Evolutionary conservation across 2,888 invertebrate species (phyloP).

Genomic region (Pherbina coryleti): DNA sequence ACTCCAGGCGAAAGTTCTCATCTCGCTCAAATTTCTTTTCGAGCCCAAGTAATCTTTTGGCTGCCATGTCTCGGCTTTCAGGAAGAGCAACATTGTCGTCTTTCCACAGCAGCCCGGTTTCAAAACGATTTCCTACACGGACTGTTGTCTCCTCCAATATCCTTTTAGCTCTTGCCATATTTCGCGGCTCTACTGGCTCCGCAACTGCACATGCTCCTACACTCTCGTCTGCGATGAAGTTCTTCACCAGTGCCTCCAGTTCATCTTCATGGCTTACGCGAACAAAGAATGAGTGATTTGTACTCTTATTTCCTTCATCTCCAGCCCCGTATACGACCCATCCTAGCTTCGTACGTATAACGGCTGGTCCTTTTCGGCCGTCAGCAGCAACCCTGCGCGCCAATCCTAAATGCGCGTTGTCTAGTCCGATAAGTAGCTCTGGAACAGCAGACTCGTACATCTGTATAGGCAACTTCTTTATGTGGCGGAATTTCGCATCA

Average conservation of each 20-base stretch:
- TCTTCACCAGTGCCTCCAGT: conserved; percentile 18
- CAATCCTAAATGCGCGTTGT: no score
- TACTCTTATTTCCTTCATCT: background rate
- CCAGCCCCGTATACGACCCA: no score
- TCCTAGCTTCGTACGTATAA: no score
- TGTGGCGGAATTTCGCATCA: no score
- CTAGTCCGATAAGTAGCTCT: no score
- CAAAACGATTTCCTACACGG: background rate
- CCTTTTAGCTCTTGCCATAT: no score
- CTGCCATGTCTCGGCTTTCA: conserved; percentile 53
- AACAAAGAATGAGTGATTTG: background rate
- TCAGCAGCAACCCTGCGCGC: no score
- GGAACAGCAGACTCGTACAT: no score
- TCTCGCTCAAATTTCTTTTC: no score
- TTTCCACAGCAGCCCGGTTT: background rate
- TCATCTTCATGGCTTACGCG: background rate
- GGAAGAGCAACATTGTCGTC: conserved; percentile 50
- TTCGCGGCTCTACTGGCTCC: conserved; percentile 49
- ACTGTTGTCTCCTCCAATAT: conserved; percentile 47
- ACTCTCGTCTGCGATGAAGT: conserved; percentile 4
- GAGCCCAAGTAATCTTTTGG: conserved; percentile 1
- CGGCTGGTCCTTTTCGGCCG: no score
- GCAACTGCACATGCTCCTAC: background rate
- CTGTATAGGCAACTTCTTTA: no score
- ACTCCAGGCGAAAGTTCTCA: no score